Base-by-base conservation (phyloP, 2,797 vertebrate genomes). In the Thaleichthys pacificus region DNA sequence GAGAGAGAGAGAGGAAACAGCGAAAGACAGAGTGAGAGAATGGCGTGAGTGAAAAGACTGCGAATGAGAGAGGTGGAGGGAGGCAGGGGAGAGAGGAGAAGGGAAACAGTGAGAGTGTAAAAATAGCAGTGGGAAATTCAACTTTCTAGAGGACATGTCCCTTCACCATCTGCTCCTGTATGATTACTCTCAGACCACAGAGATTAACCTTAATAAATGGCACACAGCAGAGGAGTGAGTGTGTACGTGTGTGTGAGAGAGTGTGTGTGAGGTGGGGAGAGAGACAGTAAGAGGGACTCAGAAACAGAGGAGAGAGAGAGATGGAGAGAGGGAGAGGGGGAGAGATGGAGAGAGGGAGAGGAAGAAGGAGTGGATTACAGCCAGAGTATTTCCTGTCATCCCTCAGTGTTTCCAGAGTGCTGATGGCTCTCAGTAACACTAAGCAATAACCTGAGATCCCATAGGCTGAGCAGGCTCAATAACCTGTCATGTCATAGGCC, bases 121-220 rank as follows among this genome's bases (percentile, higher is more conserved):
- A 77, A 77, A 79, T 61, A 67, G 17, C 67, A 65, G 60, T 62
- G 47, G 47, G 47, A 51, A 17, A 12, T 72, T 64, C 32, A n/a
- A 30, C 47, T 57, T 69, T 66, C 51, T 67, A 76, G 76, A 74
- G 60, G 30, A 72, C 77, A 76, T 66, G 54, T 56, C 58, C 73
- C 56, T 19, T 66, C 70, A 47, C 61, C 61, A 77, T 79, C 75
- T 77, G 75, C 77, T 60, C 60, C 58, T n/a, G 66, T 77, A 61
- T 69, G 69, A 68, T 66, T 77, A 76, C 66, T 74, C 62, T 70
- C 66, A 60, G 69, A 66, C 70, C 56, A 17, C 47, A 22, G 66
- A 75, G 75, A 82, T 77, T 77, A 79, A 70, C 69, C 60, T 70
- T 30, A 70, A 61, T 70, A 51, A 70, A 62, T 30, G 69, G 21